Conservation (phyloP, 2,888 invertebrate species). For the Yponomeuta malinellus region DNA sequence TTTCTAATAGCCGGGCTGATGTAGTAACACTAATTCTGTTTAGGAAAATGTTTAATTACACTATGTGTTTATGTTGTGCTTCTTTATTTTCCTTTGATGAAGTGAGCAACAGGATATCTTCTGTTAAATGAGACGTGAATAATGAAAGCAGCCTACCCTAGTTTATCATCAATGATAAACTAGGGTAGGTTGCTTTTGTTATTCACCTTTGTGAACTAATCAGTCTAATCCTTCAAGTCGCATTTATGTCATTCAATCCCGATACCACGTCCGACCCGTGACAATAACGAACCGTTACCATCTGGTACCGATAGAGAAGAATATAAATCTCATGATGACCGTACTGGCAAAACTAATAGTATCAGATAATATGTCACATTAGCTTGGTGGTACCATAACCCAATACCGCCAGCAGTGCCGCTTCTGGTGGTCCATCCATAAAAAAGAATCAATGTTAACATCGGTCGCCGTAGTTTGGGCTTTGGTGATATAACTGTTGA, state of each 20-base stretch:
- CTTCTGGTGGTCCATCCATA: neutral
- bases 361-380: neutral
- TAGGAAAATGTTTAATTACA: no score
- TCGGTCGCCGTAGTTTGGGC: neutral
- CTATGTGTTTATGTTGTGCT: no score
- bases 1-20: no score
- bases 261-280: neutral
- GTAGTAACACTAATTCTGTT: no score
- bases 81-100: no score
- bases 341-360: neutral
- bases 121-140: no score
- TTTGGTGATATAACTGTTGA: constrained; percentile 6
- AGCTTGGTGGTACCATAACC: neutral
- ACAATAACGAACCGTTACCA: neutral
- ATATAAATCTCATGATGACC: neutral
- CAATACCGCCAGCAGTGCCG: neutral
- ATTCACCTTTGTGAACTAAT: neutral
- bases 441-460: neutral
- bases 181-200: no score
- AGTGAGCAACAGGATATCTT: no score
- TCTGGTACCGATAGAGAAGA: neutral
- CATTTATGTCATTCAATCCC: neutral
- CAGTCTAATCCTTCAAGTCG: neutral
- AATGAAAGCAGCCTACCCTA: no score
- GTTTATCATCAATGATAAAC: no score